Conservation (phyloP, 2,888 invertebrate genomes). For the Mamestra brassicae region DNA sequence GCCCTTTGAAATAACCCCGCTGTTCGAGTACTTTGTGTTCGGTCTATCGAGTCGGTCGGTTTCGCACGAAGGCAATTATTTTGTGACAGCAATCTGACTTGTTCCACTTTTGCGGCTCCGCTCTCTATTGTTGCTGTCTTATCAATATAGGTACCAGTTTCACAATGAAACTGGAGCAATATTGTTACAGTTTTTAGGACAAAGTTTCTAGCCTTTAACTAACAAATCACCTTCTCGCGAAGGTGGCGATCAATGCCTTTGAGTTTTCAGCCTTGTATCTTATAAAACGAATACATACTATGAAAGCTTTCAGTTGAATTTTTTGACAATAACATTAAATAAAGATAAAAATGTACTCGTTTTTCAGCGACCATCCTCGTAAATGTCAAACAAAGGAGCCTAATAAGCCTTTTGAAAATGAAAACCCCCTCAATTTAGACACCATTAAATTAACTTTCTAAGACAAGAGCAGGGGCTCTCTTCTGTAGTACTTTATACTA, state of each 20-base stretch:
- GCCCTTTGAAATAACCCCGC: conserved; percentile 16
- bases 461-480: conserved; percentile 8
- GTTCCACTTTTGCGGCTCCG: conserved; percentile 46
- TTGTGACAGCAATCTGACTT: conserved; percentile 56
- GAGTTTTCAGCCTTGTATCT: not conserved
- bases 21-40: conserved; percentile 32
- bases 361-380: conserved; percentile 22
- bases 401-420: conserved; percentile 36
- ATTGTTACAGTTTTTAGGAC: conserved; percentile 15
- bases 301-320: not conserved
- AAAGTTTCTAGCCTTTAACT: not conserved
- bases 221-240: not conserved
- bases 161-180: conserved; percentile 32
- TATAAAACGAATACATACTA: not conserved
- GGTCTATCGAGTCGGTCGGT: conserved; percentile 39
- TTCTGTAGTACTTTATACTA: conserved; percentile 10
- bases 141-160: conserved; percentile 49
- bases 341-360: not conserved
- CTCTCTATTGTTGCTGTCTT: conserved; percentile 41
- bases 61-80: conserved; percentile 52
- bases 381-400: conserved; percentile 26
- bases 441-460: conserved; percentile 42
- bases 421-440: conserved; percentile 44
- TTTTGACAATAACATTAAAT: not conserved
- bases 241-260: not conserved